Base-by-base conservation (phyloP, 2,888 invertebrate species). In the Dicranocentrus wangi region DNA sequence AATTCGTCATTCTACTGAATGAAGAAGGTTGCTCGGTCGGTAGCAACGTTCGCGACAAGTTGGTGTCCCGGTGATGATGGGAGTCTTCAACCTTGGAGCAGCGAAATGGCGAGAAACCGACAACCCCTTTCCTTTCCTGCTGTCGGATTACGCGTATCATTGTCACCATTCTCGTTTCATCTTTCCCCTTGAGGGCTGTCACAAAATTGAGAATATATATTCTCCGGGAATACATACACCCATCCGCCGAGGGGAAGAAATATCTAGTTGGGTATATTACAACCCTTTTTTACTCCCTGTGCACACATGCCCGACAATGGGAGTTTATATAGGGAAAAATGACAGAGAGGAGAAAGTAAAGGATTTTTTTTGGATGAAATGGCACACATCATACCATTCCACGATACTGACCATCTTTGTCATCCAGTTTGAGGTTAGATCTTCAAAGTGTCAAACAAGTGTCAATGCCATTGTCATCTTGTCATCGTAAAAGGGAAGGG, bases 101-200 rank as follows among this genome's bases (percentile, higher is more conserved):
- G 51, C 7, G 51, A 21, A 55, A 21, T 5, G 1, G 23, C 8
- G 51, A 61, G 51, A 25, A 61, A 72, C 63, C 28, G 72, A 72
- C 72, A 72, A 72, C 63, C 51, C 51, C 25, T 72, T 72, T 39
- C 39, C 39, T 39, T 13, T 72, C 63, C 63, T 72, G 63, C 72
- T 63, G 72, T 63, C 71, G 13, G 47, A 47, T 47, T 47, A n/a
- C 47, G n/a, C 8, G n/a, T 55, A 19, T 21, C 55, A 55, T 55
- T 7, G 23, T 21, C 55, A 55, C 55, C 19, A 5, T 42, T 21
- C 28, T 43, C 72, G 55, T 55, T 21, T 55, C 55, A 55, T 55
- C 61, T 72, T 72, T 51, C 63, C 72, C 72, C 72, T 55, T 25
- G 23, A n/a, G 21, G 17, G 51, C 72, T 51, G 61, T 63, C 72